phyloP scores from a whole-genome alignment of 2,797 vertebrate species.

The Amblyopsis hoosieri region DNA sequence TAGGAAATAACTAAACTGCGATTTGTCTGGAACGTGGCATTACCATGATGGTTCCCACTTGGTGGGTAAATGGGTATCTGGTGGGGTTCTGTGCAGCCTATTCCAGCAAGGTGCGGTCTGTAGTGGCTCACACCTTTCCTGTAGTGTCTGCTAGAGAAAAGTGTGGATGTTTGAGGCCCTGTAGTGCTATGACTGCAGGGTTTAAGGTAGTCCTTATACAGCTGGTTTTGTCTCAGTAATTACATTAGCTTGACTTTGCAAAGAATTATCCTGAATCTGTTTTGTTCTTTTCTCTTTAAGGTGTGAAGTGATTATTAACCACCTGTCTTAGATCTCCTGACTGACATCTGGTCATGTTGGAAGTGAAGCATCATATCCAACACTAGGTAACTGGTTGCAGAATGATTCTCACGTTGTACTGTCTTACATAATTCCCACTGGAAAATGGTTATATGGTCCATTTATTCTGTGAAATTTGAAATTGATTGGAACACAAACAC shows the following conservation, averaged over 20 bases:
- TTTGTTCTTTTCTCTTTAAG: neutral
- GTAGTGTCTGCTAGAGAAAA: constrained; percentile 78
- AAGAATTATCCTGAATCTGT: too few species aligned
- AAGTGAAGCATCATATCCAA: too few species aligned
- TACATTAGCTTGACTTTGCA: too few species aligned
- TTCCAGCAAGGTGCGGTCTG: constrained; percentile 62
- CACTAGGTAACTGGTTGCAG: too few species aligned
- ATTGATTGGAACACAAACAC: neutral
- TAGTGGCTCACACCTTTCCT: constrained; percentile 80
- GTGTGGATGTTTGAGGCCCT: constrained; percentile 85
- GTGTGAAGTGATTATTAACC: neutral
- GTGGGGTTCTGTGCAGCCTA: constrained; percentile 46
- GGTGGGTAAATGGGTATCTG: too few species aligned
- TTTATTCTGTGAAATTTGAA: neutral
- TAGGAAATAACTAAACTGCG: too few species aligned
- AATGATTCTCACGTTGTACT: too few species aligned
- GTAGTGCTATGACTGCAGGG: constrained; percentile 56
- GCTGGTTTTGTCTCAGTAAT: too few species aligned
- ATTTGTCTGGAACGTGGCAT: too few species aligned
- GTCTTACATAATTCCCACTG: too few species aligned
- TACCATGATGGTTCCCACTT: too few species aligned
- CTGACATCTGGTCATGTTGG: neutral
- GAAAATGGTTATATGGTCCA: too few species aligned
- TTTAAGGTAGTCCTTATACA: constrained; percentile 82
- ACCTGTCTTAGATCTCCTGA: neutral